phyloP scores from a whole-genome alignment of 2,113 vertebrate genomes.

The Tangachromis dhanisi region DNA sequence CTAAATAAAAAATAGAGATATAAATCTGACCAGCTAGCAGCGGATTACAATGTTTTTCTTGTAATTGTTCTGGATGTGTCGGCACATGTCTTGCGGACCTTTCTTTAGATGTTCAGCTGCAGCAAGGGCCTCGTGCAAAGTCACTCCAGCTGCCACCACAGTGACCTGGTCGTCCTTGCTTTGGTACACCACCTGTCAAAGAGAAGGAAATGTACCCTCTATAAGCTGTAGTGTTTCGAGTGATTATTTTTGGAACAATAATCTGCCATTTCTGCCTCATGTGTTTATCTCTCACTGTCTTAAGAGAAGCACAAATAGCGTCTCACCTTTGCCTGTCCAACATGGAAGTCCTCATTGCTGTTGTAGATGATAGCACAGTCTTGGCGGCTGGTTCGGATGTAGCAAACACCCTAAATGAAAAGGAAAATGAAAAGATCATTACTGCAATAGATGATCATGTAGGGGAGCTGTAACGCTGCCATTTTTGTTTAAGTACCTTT shows the following conservation, averaged over 20 bases:
- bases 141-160: conserved; percentile 87
- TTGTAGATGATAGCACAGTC: conserved; percentile 86
- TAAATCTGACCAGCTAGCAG: background rate
- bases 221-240: background rate
- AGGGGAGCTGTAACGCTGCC: background rate
- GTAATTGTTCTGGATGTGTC: background rate
- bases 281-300: background rate
- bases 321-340: conserved; percentile 86
- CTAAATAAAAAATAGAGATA: background rate
- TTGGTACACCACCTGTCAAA: conserved; percentile 81
- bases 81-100: conserved; percentile 63
- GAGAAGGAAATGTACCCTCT: background rate
- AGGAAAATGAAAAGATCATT: background rate
- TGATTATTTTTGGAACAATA: background rate
- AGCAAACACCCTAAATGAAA: conserved; percentile 83
- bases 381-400: conserved; percentile 91
- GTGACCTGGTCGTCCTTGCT: conserved; percentile 90
- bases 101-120: conserved; percentile 89
- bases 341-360: conserved; percentile 89
- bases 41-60: background rate
- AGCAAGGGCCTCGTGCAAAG: conserved; percentile 86
- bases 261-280: background rate
- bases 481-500: conserved; percentile 71
- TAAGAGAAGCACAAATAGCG: background rate
- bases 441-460: background rate